Base-by-base conservation (phyloP, 1,140 invertebrate species). In the Pogonus chalceus region DNA sequence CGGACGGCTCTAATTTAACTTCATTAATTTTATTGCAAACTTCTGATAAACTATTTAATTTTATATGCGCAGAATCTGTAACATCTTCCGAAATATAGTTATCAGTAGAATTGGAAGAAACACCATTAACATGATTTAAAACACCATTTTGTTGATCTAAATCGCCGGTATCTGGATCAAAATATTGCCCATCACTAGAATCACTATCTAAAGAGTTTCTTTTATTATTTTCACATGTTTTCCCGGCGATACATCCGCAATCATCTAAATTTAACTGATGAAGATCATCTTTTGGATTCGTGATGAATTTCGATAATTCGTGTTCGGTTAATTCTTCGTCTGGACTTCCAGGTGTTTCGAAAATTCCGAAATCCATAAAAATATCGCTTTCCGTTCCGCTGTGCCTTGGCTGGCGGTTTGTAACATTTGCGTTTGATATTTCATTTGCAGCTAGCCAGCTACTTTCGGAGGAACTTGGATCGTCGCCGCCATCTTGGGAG, bases 321-420 rank as follows among this genome's bases (percentile, higher is more conserved):
- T 31, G 35, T 52, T 62, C 57, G 18, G 58, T 53, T 22, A 46
- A 20, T 23, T 60, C 9, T 54, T 84, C 81, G 2, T 75, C 76
- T 0, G 84, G 84, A 60, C 83, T 87, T 16, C 76, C 77, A 0
- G 82, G 79, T 35, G 77, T 80, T 51, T 81, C 79, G 54, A 77
- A 71, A 21, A 79, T 68, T 63, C 81, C 82, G 39, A 77, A 70
- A 54, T 79, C 76, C 43, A 80, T 73, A 51, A 78, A 81, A 37
- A 75, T 73, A 56, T 77, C 80, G 1, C 77, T 71, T 55, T 82
- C 78, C 37, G 73, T 70, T n/a, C n/a, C n/a, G 70, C 53, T 71
- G 62, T 61, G 79, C 71, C 63, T 66, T 52, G 68, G 72, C 69
- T 62, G 73, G 37, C 60, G 68, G 61, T 66, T 65, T 46, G 69